Conservation (phyloP, 2,888 invertebrate species). For the Galerucella pusilla region DNA sequence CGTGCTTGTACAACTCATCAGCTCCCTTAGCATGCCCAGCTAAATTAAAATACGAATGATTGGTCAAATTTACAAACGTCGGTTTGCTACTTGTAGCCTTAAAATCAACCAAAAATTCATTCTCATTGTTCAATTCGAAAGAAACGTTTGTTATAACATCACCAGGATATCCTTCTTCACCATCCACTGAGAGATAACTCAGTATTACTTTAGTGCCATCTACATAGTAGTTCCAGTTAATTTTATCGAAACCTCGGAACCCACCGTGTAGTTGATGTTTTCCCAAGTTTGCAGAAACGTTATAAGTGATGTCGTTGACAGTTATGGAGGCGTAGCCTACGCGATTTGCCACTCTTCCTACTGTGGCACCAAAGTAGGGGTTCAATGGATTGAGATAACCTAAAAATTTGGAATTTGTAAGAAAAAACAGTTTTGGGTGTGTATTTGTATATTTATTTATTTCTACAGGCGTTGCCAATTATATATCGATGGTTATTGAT, state of each 20-base stretch:
- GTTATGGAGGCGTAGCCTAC: slow-evolving; percentile 78
- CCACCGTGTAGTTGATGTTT: slow-evolving; percentile 87
- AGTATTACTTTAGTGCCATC: slow-evolving; percentile 74
- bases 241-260: slow-evolving; percentile 83
- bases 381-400: slow-evolving; percentile 76
- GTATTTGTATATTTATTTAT: background rate
- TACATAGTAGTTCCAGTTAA: slow-evolving; percentile 74
- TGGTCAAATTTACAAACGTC: slow-evolving; percentile 88
- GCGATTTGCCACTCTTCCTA: slow-evolving; percentile 89
- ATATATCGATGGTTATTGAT: no score
- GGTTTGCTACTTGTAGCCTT: slow-evolving; percentile 80
- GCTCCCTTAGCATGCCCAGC: slow-evolving; percentile 86
- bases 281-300: slow-evolving; percentile 78
- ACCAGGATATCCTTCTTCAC: slow-evolving; percentile 92
- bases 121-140: slow-evolving; percentile 79
- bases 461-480: no score
- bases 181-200: slow-evolving; percentile 80
- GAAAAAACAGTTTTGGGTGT: background rate
- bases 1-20: slow-evolving; percentile 75
- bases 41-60: slow-evolving; percentile 92
- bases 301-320: slow-evolving; percentile 75
- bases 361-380: slow-evolving; percentile 88
- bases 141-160: slow-evolving; percentile 76
- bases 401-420: slow-evolving; percentile 55
- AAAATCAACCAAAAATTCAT: slow-evolving; percentile 81